phyloP scores from a whole-genome alignment of 2,888 invertebrate species.

The Deroplatys truncata region DNA sequence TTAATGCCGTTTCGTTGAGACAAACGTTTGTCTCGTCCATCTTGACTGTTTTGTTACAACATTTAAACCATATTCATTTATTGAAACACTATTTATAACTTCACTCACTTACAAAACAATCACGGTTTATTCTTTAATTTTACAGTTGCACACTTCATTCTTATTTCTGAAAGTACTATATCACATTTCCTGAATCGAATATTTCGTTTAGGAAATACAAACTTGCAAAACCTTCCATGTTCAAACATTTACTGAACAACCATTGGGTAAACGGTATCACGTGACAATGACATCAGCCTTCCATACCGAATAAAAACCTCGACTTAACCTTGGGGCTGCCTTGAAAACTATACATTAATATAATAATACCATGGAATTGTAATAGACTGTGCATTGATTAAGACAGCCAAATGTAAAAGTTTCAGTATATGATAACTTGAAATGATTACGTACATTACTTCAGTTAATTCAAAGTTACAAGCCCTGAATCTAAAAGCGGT shows the following conservation, averaged over 20 bases:
- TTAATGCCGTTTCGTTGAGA: not conserved
- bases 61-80: not conserved
- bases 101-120: not conserved
- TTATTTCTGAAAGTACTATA: too few relatives aligned
- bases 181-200: too few relatives aligned
- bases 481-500: too few relatives aligned
- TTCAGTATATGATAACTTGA: too few relatives aligned
- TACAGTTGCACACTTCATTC: not conserved
- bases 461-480: too few relatives aligned
- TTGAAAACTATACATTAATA: too few relatives aligned
- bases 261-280: not conserved
- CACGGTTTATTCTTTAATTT: not conserved
- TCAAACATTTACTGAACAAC: not conserved
- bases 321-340: not conserved
- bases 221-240: not conserved
- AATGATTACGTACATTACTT: too few relatives aligned
- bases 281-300: conserved; percentile 8
- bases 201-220: not conserved
- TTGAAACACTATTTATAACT: not conserved
- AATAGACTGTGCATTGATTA: too few relatives aligned
- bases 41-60: conserved; percentile 21
- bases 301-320: not conserved
- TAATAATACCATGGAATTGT: too few relatives aligned
- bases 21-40: conserved; percentile 19
- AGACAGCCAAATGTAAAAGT: too few relatives aligned